These are phyloP conservation scores for Bombus confusus DNA, from an alignment of 1,140 invertebrate genomes.

Conservation along the genomic window DNA sequence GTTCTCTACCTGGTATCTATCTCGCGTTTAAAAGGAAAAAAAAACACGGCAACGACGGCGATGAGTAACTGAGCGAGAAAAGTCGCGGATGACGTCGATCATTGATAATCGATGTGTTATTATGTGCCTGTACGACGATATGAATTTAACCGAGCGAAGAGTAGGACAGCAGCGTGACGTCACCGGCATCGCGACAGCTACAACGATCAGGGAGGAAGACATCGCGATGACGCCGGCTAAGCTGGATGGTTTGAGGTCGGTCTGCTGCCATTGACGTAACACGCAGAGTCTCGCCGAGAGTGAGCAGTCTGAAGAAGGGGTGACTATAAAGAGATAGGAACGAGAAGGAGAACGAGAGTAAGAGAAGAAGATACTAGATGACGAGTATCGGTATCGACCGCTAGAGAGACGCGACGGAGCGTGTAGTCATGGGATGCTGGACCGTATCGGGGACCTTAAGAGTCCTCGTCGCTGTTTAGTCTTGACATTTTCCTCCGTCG, in stretches of 20 bases:
- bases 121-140: constrained; percentile 48
- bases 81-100: constrained; percentile 41
- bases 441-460: constrained; percentile 55
- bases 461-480: constrained; percentile 38
- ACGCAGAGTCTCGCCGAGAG: constrained; percentile 56
- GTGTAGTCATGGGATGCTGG: constrained; percentile 60
- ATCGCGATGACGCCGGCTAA: constrained; percentile 31
- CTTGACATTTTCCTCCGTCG: constrained; percentile 34
- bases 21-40: not conserved
- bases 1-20: not conserved
- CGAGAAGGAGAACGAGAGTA: not conserved
- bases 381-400: constrained; percentile 69
- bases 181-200: constrained; percentile 29
- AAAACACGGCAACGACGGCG: not conserved
- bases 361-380: constrained; percentile 23
- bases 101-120: constrained; percentile 53
- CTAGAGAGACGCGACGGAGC: constrained; percentile 61
- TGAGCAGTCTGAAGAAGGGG: constrained; percentile 42
- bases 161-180: constrained; percentile 63
- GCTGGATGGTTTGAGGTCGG: constrained; percentile 62
- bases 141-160: constrained; percentile 67
- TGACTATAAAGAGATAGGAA: constrained; percentile 33
- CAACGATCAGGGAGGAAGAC: constrained; percentile 49
- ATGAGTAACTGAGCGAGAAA: constrained; percentile 23
- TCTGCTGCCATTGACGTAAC: constrained; percentile 69